These are phyloP conservation scores for Macrotus californicus DNA, from an alignment of 2,113 vertebrate species.

Conservation along the genomic window DNA sequence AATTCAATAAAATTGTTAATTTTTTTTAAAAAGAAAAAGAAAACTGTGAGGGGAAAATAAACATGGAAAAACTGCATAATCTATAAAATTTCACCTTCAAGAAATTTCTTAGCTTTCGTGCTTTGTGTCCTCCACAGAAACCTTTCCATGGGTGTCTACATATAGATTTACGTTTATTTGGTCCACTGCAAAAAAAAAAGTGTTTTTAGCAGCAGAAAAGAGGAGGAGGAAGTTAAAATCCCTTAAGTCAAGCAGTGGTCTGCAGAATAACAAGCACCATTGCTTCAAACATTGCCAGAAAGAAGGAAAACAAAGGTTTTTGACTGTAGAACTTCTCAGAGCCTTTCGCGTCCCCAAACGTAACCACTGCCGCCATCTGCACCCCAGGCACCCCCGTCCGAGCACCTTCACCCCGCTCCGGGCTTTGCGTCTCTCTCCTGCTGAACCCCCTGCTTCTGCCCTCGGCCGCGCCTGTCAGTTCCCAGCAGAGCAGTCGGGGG, in stretches of 20 bases:
- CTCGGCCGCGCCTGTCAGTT: neutral
- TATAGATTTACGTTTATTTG: neutral
- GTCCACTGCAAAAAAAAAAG: neutral
- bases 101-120: neutral
- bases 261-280: neutral
- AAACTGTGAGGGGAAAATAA: neutral
- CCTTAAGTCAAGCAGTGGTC: neutral
- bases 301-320: neutral
- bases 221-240: neutral
- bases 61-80: neutral
- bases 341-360: neutral
- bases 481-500: neutral
- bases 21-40: neutral
- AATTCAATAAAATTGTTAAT: too few species aligned
- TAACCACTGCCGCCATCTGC: neutral
- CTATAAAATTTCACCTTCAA: neutral
- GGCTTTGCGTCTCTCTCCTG: neutral
- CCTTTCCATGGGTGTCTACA: neutral
- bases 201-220: neutral
- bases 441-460: neutral
- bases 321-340: neutral
- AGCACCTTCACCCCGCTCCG: neutral
- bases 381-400: neutral
- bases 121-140: neutral
- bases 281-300: neutral